These are phyloP conservation scores for Cheilosia soror DNA, from an alignment of 2,888 invertebrate species.

Conservation along the genomic window DNA sequence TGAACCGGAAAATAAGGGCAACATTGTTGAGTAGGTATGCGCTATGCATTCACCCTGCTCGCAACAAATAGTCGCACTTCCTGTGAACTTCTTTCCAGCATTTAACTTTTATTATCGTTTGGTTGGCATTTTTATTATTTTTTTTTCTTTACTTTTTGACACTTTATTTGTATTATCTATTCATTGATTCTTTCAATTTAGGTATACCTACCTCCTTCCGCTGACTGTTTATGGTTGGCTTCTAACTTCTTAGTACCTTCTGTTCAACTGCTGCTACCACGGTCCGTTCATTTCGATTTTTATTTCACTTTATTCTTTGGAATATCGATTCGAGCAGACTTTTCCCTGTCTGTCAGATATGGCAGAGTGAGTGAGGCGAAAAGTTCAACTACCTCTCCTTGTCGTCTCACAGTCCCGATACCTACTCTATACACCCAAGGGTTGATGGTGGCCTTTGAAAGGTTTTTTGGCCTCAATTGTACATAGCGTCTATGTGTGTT, in stretches of 20 bases:
- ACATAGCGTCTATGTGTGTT: conserved; percentile 2
- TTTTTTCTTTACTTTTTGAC: conserved; percentile 33
- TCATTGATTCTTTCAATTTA: conserved; percentile 57
- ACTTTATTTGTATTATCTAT: conserved; percentile 21
- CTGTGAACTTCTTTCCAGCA: background rate
- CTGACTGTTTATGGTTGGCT: conserved; percentile 3
- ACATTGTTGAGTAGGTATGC: background rate
- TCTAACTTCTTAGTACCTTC: background rate
- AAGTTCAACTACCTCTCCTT: conserved; percentile 59
- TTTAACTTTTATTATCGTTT: conserved; percentile 38
- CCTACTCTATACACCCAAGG: background rate
- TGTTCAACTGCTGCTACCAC: background rate
- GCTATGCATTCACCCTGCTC: background rate
- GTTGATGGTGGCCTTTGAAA: conserved; percentile 45
- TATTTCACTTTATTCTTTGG: conserved; percentile 32
- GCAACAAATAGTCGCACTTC: background rate
- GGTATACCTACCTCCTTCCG: background rate
- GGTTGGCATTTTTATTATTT: conserved; percentile 5
- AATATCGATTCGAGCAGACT: conserved; percentile 46
- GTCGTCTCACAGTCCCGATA: conserved; percentile 12
- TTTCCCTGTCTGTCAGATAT: conserved; percentile 2
- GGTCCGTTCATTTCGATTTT: conserved; percentile 9
- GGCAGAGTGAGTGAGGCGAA: conserved; percentile 20
- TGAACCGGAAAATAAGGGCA: conserved; percentile 57
- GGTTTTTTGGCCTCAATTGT: conserved; percentile 65